phyloP scores from a whole-genome alignment of 2,888 invertebrate species.

The Capitulum mitella region DNA sequence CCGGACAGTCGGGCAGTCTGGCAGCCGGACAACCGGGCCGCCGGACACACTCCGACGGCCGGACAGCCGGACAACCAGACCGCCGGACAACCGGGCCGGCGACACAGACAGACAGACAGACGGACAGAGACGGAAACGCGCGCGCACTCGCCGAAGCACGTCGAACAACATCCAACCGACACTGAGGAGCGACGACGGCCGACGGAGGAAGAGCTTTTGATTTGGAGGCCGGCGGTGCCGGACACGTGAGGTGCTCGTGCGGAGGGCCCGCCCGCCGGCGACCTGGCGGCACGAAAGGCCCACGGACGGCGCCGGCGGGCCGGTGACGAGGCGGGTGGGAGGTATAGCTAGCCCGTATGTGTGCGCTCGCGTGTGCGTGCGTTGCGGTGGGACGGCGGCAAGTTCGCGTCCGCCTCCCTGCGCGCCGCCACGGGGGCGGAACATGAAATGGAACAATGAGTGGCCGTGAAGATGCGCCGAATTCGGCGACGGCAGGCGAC shows the following conservation, averaged over 20 bases:
- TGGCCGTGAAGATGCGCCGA: too few species aligned
- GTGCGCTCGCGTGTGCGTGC: too few species aligned
- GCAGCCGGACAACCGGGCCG: neutral
- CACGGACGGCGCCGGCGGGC: neutral
- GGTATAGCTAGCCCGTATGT: too few species aligned
- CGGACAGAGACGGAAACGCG: neutral
- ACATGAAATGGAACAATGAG: neutral
- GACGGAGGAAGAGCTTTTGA: constrained; percentile 8
- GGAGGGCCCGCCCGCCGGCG: neutral
- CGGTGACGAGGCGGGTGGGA: neutral
- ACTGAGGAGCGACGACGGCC: neutral
- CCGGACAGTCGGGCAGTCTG: too few species aligned
- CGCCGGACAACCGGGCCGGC: too few species aligned
- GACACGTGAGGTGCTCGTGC: neutral
- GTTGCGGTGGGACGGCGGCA: too few species aligned
- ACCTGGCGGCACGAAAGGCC: neutral
- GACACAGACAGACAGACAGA: constrained; percentile 2
- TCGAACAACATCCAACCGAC: neutral
- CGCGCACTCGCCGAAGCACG: neutral
- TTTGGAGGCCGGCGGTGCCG: neutral
- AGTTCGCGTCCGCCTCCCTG: too few species aligned
- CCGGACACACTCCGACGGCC: too few species aligned
- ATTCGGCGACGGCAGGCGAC: too few species aligned
- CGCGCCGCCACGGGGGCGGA: too few species aligned
- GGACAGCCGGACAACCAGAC: too few species aligned